Evolutionary conservation across 2,113 vertebrate genomes (phyloP), one percentile per base, ranked within the genome.

Genomic region (Turdus rufiventris): DNA sequence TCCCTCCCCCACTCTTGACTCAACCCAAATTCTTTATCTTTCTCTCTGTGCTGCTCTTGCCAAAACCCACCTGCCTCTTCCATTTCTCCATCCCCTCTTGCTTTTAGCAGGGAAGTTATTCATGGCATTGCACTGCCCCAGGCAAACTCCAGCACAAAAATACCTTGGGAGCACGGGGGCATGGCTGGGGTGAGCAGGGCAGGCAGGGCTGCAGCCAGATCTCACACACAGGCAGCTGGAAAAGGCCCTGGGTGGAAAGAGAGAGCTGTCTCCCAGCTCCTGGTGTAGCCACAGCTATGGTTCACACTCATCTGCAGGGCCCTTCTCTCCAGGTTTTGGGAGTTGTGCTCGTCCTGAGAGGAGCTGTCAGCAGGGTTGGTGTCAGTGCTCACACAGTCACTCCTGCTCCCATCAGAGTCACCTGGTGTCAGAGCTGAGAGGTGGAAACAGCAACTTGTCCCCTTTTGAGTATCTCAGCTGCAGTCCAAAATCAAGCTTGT

Each of bases 101-200:
- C 68, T 88, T 85, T 93, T 20, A 78, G 94, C 36, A 92, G 56
- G 68, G 38, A 96, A 96, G 92, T 92, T 95, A 96, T 96, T 96
- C 76, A 88, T 74, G 92, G 95, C 88, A 96, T 95, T 95, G 80
- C 94, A 95, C 75, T 34, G 92, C 95, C 94, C 65, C 92, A 93
- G 95, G 96, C 94, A 91, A 96, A 31, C 79, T 86, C 31, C 72
- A 63, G 56, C 36, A 20, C 88, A 74, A 51, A 96, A 91, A 95
- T 96, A 95, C 95, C 95, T 96, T 26, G 65, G 70, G 89, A 95
- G 91, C 96, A 92, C 26, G 40, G 60, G 89, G 92, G 88, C 96
- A 96, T 96, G 89, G 95, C 91, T 91, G 86, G 85, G 86, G 92
- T 91, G 72, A 96, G 91, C 88, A 90, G 90, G 88, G 85, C 48